These are phyloP conservation scores for Gymnoscopelus microlampas DNA, from an alignment of 2,797 vertebrate species.

Conservation along the genomic window DNA sequence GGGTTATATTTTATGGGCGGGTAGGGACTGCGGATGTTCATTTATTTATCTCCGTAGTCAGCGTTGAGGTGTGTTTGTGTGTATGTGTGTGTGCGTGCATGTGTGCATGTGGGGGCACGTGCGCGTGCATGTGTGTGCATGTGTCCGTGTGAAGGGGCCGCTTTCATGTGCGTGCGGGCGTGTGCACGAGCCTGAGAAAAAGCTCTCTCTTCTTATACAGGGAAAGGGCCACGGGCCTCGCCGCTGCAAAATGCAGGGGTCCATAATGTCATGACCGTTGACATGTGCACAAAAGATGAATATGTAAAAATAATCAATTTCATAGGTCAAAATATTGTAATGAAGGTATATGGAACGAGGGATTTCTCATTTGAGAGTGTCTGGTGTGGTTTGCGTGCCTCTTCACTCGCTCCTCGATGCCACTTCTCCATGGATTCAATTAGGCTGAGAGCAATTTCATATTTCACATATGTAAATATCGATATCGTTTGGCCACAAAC, in stretches of 20 bases:
- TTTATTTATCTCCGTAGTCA: constrained; percentile 81
- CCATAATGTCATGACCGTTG: constrained; percentile 25
- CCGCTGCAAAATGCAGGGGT: constrained; percentile 35
- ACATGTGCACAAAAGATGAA: constrained; percentile 45
- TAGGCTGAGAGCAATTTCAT: constrained; percentile 74
- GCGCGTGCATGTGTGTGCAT: background rate
- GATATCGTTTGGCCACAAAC: constrained; percentile 53
- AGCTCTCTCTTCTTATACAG: constrained; percentile 53
- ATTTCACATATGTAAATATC: constrained; percentile 78
- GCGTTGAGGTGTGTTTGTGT: constrained; percentile 57
- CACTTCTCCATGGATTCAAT: constrained; percentile 69
- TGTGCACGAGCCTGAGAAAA: constrained; percentile 11
- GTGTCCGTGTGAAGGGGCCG: background rate
- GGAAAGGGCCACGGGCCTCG: constrained; percentile 53
- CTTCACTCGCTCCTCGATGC: constrained; percentile 53
- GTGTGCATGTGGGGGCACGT: constrained; percentile 14
- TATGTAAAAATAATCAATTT: constrained; percentile 68
- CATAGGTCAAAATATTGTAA: constrained; percentile 58
- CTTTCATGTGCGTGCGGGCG: background rate
- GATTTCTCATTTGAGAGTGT: constrained; percentile 54
- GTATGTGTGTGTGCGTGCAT: constrained; percentile 7
- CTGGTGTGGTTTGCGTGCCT: constrained; percentile 61
- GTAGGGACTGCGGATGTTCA: constrained; percentile 78
- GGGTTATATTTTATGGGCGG: constrained; percentile 82
- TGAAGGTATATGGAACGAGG: constrained; percentile 56